Evolutionary conservation across 2,888 invertebrate genomes (phyloP), one percentile per base, ranked within the genome.

Genomic region (Phorcus lineatus): DNA sequence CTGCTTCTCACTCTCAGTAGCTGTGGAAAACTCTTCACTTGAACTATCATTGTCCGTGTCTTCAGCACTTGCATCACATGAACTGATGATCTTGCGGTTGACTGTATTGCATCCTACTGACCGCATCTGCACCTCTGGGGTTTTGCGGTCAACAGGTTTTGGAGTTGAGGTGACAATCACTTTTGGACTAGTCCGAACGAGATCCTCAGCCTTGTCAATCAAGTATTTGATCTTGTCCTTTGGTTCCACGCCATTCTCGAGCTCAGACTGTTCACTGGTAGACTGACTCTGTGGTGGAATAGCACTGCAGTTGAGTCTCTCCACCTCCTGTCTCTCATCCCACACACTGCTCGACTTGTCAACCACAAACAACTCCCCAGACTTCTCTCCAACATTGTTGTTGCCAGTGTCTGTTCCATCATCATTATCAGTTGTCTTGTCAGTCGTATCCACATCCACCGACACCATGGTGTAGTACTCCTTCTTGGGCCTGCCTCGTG

Each of bases 21-120:
- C 88, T 22, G 89, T 89, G 55, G 90, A 89, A 70, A 87, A 87
- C 74, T 88, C 88, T 55, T 89, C 90, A 17, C 80, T 82, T 22
- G 81, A 83, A 24, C 80, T 87, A 76, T 90, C 89, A 57, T 89
- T 87, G 40, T 89, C 89, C 75, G 88, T 90, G 70, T 90, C 89
- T 67, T 88, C 88, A 52, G 86, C 87, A 81, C 91, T 91, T 6
- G 91, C 91, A 78, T 91, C 91, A 84, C 91, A 90, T 4, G 90
- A 90, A 74, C 90, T 91, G 62, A 88, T 87, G 52, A 83, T 84
- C 17, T 81, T 78, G 80, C 83, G 82, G 40, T 79, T 82, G 54
- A 24, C 82, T 75, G 55, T 83, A 66, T 76, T 76, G n/a, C 76
- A 76, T 17, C 76, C 76, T n/a, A 76, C 16, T 17, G 76, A 55